Evolutionary conservation across 2,113 vertebrate species (phyloP).

Genomic region (Clarias macrocephalus): DNA sequence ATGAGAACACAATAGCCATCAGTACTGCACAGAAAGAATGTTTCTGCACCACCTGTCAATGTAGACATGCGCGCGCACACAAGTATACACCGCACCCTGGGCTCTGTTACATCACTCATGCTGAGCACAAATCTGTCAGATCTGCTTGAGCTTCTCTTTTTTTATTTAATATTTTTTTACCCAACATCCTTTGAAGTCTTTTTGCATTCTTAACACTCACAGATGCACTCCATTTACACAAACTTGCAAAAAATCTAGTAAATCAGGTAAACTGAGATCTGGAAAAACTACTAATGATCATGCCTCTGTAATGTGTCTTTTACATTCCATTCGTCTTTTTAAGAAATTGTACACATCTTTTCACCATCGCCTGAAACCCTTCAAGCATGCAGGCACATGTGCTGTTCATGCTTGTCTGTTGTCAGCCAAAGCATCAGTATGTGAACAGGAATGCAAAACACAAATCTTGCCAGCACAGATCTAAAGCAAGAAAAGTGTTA

Average conservation of each 20-base stretch:
- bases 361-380: not conserved
- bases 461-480: constrained; percentile 53
- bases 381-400: not conserved
- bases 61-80: not conserved
- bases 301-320: too few species aligned
- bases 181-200: constrained; percentile 54
- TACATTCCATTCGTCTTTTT: too few species aligned
- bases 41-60: not conserved
- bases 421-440: constrained; percentile 49
- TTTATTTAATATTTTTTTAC: too few species aligned
- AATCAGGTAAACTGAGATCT: not conserved
- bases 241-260: not conserved
- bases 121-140: constrained; percentile 56
- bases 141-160: constrained; percentile 51
- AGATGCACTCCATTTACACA: not conserved
- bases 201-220: constrained; percentile 22
- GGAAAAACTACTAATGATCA: not conserved
- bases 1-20: not conserved
- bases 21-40: not conserved
- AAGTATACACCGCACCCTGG: not conserved
- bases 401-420: constrained; percentile 27
- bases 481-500: constrained; percentile 55
- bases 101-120: constrained; percentile 62
- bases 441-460: constrained; percentile 39
- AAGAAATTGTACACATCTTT: not conserved